phyloP scores from a whole-genome alignment of 2,113 vertebrate species.

The Charina bottae region DNA sequence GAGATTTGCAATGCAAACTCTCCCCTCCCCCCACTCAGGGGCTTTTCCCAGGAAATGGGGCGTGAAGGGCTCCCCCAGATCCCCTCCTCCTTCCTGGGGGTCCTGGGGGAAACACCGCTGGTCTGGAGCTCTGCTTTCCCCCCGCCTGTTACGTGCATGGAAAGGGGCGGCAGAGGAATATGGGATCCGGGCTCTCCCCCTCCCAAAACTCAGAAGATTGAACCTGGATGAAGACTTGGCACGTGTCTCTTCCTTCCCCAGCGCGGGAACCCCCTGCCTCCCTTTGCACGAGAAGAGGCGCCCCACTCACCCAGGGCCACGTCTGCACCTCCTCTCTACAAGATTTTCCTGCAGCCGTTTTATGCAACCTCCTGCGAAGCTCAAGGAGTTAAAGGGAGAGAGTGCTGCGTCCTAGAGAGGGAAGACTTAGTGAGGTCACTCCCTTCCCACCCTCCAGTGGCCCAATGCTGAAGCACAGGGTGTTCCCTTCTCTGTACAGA shows the following conservation, averaged over 20 bases:
- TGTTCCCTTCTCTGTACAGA: too few relatives aligned
- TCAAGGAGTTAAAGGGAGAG: not conserved
- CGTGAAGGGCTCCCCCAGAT: not conserved
- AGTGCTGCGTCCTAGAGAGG: not conserved
- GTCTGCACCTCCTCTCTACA: not conserved
- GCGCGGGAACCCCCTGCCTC: not conserved
- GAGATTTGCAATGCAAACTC: not conserved
- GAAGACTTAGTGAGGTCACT: not conserved
- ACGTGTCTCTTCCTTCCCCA: too few relatives aligned
- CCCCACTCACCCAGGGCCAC: not conserved
- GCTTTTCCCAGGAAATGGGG: not conserved
- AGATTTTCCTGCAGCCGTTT: not conserved
- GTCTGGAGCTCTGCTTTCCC: not conserved
- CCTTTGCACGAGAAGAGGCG: not conserved
- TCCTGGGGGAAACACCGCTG: not conserved
- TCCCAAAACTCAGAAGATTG: too few relatives aligned
- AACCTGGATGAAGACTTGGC: too few relatives aligned
- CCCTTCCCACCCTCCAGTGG: not conserved
- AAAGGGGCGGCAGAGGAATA: not conserved
- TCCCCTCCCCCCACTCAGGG: not conserved
- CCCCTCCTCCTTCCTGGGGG: not conserved
- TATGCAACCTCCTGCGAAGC: not conserved
- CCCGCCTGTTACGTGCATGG: not conserved
- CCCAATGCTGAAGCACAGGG: too few relatives aligned
- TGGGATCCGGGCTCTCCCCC: not conserved